These are phyloP conservation scores for Pagrus major DNA, from an alignment of 2,113 vertebrate species.

Conservation along the genomic window DNA sequence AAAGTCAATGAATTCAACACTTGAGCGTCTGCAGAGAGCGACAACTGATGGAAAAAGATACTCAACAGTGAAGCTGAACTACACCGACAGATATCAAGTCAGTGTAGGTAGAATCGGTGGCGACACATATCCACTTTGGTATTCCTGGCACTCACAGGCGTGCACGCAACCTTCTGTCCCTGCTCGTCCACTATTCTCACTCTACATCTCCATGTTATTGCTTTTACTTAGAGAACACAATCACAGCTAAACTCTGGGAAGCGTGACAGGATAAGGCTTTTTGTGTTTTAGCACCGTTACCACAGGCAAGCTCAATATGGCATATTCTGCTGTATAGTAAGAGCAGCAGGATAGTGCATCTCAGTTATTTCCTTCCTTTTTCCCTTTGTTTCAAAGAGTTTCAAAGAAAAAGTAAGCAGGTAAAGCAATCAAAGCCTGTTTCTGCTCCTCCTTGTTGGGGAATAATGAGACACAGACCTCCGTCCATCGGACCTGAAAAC, in stretches of 20 bases:
- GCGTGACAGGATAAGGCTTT: conserved; percentile 6
- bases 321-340: conserved; percentile 25
- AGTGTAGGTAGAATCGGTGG: background rate
- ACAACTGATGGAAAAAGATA: background rate
- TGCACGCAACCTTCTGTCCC: conserved; percentile 11
- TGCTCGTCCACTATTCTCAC: conserved; percentile 5
- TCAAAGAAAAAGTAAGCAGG: background rate
- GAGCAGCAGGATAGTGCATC: conserved; percentile 21
- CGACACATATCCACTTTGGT: conserved; percentile 21
- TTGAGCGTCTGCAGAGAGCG: background rate
- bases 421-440: conserved; percentile 16
- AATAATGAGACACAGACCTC: conserved; percentile 46
- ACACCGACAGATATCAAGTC: background rate
- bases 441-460: conserved; percentile 11
- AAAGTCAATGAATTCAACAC: conserved; percentile 7
- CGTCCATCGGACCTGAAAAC: conserved; percentile 44
- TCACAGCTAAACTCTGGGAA: conserved; percentile 6
- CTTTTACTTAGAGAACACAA: conserved; percentile 11
- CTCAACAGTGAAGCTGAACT: background rate
- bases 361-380: conserved; percentile 4
- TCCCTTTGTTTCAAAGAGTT: conserved; percentile 28
- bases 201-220: conserved; percentile 47
- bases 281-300: conserved; percentile 51
- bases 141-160: conserved; percentile 9
- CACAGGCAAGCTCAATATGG: conserved; percentile 45